phyloP scores from a whole-genome alignment of 2,888 invertebrate species.

The Plebejus argus region DNA sequence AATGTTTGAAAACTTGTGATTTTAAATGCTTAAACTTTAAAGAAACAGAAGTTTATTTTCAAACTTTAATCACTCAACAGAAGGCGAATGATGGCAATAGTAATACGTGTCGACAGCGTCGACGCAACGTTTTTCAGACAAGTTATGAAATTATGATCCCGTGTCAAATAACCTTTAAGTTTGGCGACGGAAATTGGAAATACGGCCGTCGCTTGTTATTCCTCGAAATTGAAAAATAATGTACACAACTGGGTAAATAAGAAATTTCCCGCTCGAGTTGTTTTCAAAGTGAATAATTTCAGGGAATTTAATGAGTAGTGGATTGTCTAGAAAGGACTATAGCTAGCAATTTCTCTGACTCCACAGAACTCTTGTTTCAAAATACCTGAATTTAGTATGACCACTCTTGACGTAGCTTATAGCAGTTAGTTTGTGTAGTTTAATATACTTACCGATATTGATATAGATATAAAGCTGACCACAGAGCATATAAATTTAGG shows the following conservation, averaged over 20 bases:
- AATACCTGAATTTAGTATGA: not conserved
- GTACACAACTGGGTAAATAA: not conserved
- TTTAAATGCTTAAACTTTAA: not conserved
- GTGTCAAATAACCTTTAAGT: slow-evolving; percentile 18
- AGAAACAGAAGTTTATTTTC: not conserved
- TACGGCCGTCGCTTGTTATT: not conserved
- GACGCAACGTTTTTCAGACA: slow-evolving; percentile 39
- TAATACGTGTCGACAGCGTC: slow-evolving; percentile 42
- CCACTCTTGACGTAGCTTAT: too few relatives aligned
- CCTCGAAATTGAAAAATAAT: slow-evolving; percentile 9
- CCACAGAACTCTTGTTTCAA: not conserved
- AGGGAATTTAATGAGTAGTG: not conserved
- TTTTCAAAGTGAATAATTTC: not conserved
- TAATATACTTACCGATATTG: too few relatives aligned
- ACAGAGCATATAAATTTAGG: too few relatives aligned
- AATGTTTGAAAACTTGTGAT: too few relatives aligned
- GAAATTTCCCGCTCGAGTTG: not conserved
- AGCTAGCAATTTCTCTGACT: not conserved
- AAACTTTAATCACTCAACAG: slow-evolving; percentile 42
- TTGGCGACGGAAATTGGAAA: slow-evolving; percentile 20
- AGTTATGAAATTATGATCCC: slow-evolving; percentile 38
- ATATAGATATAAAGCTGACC: too few relatives aligned
- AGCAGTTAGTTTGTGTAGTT: too few relatives aligned
- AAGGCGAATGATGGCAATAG: slow-evolving; percentile 41
- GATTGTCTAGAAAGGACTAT: not conserved